Base-by-base conservation (phyloP, 2,888 invertebrate genomes). In the Physocephala rufipes region DNA sequence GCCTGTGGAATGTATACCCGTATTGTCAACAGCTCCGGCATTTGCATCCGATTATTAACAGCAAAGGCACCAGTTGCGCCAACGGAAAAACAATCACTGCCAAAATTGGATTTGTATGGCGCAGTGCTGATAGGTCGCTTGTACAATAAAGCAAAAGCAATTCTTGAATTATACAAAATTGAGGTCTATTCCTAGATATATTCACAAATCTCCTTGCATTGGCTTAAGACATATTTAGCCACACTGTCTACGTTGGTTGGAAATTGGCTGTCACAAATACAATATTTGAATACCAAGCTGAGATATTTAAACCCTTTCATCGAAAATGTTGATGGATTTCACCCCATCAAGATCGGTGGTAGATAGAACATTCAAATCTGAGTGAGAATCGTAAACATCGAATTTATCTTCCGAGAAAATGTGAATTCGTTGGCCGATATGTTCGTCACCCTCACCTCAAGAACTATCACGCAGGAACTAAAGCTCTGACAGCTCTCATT, bases 121-220 rank as follows among this genome's bases (percentile, higher is more conserved):
- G 69, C 69, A 15, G 47, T 58, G 19, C 61, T 73, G 16, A 55
- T 68, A 1, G 43, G 64, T 15, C 9, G 26, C 43, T 63, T 71
- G 9, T 28, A 16, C 4, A 28, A 24, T 2, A 67, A 67, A 63
- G 47, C 63, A 15, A 67, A 67, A 26, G 28, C 30, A 1, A 16
- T 13, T 1, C 12, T 70, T 5, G 24, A 45, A 59, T 28, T 51
- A 19, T 28, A 43, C 9, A 24, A 24, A 9, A 51, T 43, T 28
- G 28, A 28, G 12, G 24, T 64, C 58, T 65, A 58, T 21, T 47
- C 71, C 19, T 75, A 73, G 72, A 73, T 74, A 26, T 73, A 76
- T 53, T 76, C 76, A 12, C 71, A 70, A 58, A 74, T 77, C n/a
- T 73, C 74, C 70, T n/a, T n/a, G n/a, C n/a, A n/a, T n/a, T n/a